phyloP scores from a whole-genome alignment of 2,888 invertebrate species.

The Drepana falcataria region DNA sequence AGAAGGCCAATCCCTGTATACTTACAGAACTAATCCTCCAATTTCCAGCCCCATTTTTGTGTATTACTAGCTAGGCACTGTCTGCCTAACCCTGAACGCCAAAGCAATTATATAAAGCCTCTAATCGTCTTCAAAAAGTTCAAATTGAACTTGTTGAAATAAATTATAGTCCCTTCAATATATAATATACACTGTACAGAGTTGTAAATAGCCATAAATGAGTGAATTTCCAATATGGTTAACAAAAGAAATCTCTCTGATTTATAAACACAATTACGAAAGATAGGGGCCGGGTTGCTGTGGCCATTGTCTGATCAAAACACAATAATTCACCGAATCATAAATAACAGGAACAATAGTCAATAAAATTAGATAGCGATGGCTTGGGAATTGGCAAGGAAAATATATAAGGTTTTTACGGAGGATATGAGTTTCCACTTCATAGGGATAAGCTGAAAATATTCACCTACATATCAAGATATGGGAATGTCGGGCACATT shows the following conservation, averaged over 20 bases:
- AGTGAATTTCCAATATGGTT: conserved; percentile 18
- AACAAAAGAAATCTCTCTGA: conserved; percentile 62
- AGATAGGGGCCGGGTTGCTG: conserved; percentile 44
- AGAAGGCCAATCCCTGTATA: no score
- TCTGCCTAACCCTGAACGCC: no score
- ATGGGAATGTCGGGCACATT: conserved; percentile 6
- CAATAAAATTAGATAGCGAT: conserved; percentile 69
- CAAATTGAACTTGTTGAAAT: no score
- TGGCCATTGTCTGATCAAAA: conserved; percentile 65
- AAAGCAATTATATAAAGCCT: no score
- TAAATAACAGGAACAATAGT: conserved; percentile 72
- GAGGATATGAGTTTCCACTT: conserved; percentile 43
- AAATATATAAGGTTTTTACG: conserved; percentile 49
- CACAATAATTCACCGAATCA: conserved; percentile 60
- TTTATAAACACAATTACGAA: conserved; percentile 64
- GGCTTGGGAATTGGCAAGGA: conserved; percentile 51
- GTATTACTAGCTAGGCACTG: no score
- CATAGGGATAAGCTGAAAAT: conserved; percentile 39
- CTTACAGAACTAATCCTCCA: no score
- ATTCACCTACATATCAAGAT: conserved; percentile 27
- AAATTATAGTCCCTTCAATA: not conserved
- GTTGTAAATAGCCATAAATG: no score
- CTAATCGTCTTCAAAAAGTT: no score
- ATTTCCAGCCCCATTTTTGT: no score
- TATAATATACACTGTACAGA: no score